phyloP scores from a whole-genome alignment of 2,113 vertebrate genomes.

The Cricetomys ansorgei region DNA sequence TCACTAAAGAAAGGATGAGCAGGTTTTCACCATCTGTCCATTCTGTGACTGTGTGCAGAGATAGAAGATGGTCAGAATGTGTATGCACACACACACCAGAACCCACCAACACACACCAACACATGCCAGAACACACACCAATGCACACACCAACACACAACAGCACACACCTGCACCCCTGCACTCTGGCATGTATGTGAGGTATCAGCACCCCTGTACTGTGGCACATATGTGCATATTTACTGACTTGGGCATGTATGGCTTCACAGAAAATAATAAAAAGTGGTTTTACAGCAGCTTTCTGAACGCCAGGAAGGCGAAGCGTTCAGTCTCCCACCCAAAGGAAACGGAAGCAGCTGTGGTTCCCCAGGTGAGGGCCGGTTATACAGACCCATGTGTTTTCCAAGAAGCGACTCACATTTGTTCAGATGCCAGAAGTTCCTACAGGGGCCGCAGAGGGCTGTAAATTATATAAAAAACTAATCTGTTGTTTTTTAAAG shows the following conservation, averaged over 20 bases:
- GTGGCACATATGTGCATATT: not conserved
- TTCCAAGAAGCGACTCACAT: constrained; percentile 67
- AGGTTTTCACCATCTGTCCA: not conserved
- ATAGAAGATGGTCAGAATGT: not conserved
- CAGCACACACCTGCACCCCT: too few relatives aligned
- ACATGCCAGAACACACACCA: not conserved
- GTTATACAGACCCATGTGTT: constrained; percentile 62
- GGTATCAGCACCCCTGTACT: too few relatives aligned
- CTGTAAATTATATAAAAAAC: constrained; percentile 74
- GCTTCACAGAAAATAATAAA: constrained; percentile 8
- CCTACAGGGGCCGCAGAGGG: constrained; percentile 66
- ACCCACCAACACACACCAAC: not conserved
- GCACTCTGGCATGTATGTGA: too few relatives aligned
- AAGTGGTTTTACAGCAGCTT: constrained; percentile 6
- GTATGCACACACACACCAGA: not conserved
- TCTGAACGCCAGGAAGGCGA: not conserved
- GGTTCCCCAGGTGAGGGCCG: constrained; percentile 50
- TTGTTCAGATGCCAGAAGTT: constrained; percentile 67
- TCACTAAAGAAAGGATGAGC: not conserved
- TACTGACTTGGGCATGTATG: not conserved
- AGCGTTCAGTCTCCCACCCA: constrained; percentile 14
- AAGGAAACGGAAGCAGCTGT: constrained; percentile 61
- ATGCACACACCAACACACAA: not conserved
- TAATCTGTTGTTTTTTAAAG: constrained; percentile 63
- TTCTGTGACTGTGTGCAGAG: not conserved